Evolutionary conservation across 2,888 invertebrate genomes (phyloP).

Genomic region (Callosobruchus maculatus): DNA sequence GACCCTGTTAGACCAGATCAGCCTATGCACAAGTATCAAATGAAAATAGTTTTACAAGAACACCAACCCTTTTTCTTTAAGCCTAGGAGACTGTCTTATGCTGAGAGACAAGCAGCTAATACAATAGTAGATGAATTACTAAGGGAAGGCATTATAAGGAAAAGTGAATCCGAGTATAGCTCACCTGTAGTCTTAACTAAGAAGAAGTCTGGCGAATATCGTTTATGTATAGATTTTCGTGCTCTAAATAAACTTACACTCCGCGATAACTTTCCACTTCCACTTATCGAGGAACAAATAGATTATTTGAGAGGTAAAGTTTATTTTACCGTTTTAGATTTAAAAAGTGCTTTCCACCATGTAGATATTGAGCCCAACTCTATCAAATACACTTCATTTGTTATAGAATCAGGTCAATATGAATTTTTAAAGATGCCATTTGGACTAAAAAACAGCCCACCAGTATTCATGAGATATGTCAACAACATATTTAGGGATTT

Average conservation of each 20-base stretch:
- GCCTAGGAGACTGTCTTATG: not conserved
- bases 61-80: not conserved
- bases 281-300: slow-evolving; percentile 5
- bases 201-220: not conserved
- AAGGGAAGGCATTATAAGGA: not conserved
- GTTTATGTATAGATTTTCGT: slow-evolving; percentile 1
- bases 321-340: slow-evolving; percentile 31
- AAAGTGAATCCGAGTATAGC: not conserved
- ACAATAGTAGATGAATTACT: not conserved
- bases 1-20: not conserved
- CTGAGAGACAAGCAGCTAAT: not conserved
- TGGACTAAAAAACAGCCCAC: slow-evolving; percentile 29
- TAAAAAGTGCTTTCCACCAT: slow-evolving; percentile 35
- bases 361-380: slow-evolving; percentile 26
- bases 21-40: not conserved
- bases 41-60: not conserved
- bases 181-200: not conserved
- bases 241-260: not conserved
- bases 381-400: slow-evolving; percentile 33
- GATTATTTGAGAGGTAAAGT: slow-evolving; percentile 28
- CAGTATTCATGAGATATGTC: not conserved
- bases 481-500: slow-evolving; percentile 17
- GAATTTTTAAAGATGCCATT: slow-evolving; percentile 35
- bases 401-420: slow-evolving; percentile 31
- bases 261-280: not conserved